Percentiles rank a stretch among this genome's conserved stretches.
Conservation (phyloP, 2,888 invertebrate species). For the Clepsis dumicolana region DNA sequence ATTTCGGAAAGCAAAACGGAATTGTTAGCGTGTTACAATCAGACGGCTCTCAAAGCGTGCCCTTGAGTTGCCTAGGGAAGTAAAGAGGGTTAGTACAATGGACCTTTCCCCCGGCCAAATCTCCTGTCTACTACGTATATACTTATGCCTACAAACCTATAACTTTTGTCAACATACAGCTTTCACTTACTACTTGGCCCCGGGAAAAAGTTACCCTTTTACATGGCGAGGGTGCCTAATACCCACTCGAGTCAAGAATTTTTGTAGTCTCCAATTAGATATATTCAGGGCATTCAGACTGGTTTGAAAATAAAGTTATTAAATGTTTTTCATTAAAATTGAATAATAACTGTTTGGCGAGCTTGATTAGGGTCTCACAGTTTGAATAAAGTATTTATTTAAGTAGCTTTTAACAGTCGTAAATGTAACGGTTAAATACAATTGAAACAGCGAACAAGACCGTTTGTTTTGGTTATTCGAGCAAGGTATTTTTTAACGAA, state of each 20-base stretch:
- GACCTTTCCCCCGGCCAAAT: slow-evolving; percentile 76
- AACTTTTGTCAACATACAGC: slow-evolving; percentile 43
- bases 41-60: slow-evolving; percentile 66
- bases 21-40: slow-evolving; percentile 56
- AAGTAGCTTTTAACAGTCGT: neutral
- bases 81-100: slow-evolving; percentile 81
- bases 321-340: neutral
- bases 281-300: slow-evolving; percentile 30
- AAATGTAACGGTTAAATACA: neutral
- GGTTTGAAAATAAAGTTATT: slow-evolving; percentile 14
- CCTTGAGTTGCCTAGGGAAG: slow-evolving; percentile 69
- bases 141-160: slow-evolving; percentile 42
- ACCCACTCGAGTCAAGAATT: slow-evolving; percentile 31
- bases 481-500: neutral
- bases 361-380: neutral
- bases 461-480: neutral
- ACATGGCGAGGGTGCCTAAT: slow-evolving; percentile 38
- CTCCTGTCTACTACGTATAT: slow-evolving; percentile 58
- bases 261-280: slow-evolving; percentile 26
- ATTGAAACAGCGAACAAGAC: neutral
- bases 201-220: slow-evolving; percentile 41
- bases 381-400: neutral
- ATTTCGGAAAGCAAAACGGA: slow-evolving; percentile 36
- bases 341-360: neutral
- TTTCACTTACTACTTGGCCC: slow-evolving; percentile 38